Conservation (phyloP, 2,113 vertebrate species). For the Acrocephalus arundinaceus region DNA sequence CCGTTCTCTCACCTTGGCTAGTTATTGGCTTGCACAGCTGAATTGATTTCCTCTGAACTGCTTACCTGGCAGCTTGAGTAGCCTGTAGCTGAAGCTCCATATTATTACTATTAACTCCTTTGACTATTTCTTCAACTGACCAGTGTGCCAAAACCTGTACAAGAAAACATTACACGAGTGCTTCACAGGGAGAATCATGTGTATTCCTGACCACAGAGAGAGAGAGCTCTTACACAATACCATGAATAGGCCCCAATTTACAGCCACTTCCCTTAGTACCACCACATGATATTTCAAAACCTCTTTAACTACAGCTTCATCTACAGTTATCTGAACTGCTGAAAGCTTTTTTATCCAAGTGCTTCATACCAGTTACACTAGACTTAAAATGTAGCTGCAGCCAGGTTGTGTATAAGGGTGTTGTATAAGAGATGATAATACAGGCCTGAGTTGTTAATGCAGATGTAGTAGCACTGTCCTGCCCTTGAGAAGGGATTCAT, state of each 20-base stretch:
- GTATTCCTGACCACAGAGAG: neutral
- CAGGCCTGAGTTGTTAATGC: neutral
- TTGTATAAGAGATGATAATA: neutral
- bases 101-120: conserved; percentile 79
- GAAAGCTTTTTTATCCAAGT: neutral
- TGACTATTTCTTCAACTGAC: conserved; percentile 88
- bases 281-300: neutral
- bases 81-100: conserved; percentile 85
- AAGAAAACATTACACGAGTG: neutral
- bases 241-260: accelerated
- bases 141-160: conserved; percentile 81
- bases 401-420: neutral
- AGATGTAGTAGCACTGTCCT: accelerated
- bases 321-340: neutral
- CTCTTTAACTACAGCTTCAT: neutral
- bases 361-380: neutral
- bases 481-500: accelerated
- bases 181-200: accelerated
- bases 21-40: neutral
- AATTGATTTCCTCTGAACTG: neutral
- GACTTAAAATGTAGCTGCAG: neutral
- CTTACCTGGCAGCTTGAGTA: conserved; percentile 89
- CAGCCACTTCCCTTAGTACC: neutral
- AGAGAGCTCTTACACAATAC: neutral
- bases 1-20: neutral